A percentile compares a stretch with the other conserved stretches of the same genome.
Evolutionary conservation across 1,140 invertebrate species (phyloP).

Genomic region (Pseudomyrmex pallidus): DNA sequence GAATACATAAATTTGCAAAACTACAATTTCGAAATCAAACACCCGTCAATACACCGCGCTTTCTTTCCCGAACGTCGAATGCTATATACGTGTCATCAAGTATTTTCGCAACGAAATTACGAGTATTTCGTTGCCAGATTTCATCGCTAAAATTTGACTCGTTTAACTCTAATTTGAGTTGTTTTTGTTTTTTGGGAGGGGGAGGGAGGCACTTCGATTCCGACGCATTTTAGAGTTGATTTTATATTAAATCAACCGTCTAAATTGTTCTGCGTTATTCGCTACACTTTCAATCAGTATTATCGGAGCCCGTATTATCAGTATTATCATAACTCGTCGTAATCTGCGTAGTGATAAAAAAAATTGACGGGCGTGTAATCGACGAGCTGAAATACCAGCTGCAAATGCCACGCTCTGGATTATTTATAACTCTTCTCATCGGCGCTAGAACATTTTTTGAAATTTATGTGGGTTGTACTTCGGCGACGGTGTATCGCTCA

Average conservation of each 20-base stretch:
- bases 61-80: background rate
- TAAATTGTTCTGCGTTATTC: background rate
- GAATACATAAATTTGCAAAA: no score
- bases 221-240: no score
- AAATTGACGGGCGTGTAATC: slow-evolving; percentile 9
- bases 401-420: background rate
- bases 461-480: slow-evolving; percentile 47
- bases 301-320: background rate
- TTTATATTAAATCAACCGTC: background rate
- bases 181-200: no score
- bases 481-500: slow-evolving; percentile 67
- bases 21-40: no score
- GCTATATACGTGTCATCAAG: background rate
- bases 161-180: no score
- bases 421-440: slow-evolving; percentile 14
- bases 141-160: background rate
- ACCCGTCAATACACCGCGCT: background rate
- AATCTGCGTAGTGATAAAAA: slow-evolving; percentile 7
- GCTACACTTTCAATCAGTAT: background rate
- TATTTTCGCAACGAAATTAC: background rate
- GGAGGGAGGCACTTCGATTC: no score
- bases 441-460: background rate
- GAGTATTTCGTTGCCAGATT: background rate
- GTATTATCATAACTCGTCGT: background rate
- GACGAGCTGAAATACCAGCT: background rate